These are phyloP conservation scores for Hetaerina americana DNA, from an alignment of 1,140 invertebrate species.

Conservation along the genomic window DNA sequence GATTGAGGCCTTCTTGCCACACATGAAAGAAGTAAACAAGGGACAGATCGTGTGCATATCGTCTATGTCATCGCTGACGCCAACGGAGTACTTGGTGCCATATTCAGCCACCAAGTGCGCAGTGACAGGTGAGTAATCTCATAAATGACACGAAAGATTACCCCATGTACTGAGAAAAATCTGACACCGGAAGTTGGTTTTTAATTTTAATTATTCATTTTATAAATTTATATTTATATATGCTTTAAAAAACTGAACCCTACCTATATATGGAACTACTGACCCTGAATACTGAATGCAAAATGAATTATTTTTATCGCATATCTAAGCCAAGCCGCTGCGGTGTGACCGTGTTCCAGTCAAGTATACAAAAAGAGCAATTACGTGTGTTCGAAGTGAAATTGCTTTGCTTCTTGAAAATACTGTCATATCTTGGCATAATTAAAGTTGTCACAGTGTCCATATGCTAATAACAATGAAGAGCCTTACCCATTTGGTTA, in stretches of 20 bases:
- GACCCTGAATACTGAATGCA: background rate
- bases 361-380: too few species aligned
- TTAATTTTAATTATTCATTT: background rate
- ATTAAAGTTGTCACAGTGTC: too few species aligned
- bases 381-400: too few species aligned
- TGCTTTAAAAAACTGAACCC: background rate
- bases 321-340: too few species aligned
- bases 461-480: too few species aligned
- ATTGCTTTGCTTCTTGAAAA: too few species aligned
- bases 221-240: background rate
- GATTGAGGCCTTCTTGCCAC: background rate
- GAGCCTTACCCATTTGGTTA: too few species aligned
- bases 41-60: background rate
- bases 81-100: background rate
- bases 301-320: background rate
- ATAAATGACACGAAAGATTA: background rate
- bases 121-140: background rate
- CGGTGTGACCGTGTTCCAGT: too few species aligned
- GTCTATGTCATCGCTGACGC: background rate
- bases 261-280: background rate
- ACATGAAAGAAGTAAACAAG: background rate
- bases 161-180: background rate
- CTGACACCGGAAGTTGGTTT: too few species aligned
- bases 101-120: background rate
- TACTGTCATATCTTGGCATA: too few species aligned